Conservation (phyloP, 2,113 vertebrate genomes). For the Rhynchopsitta pachyrhyncha region DNA sequence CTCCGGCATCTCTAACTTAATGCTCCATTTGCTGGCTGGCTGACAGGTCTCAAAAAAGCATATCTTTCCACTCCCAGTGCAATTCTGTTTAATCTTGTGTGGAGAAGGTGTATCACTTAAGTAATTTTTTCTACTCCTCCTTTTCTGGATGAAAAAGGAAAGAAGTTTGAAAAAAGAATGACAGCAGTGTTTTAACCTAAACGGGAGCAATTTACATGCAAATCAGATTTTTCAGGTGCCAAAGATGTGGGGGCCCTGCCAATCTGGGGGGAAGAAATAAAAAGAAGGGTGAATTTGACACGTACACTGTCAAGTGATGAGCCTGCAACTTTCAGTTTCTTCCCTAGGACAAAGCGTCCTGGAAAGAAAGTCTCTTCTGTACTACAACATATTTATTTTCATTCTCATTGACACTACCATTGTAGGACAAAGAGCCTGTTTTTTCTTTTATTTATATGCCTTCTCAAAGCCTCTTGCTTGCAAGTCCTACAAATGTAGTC, state of each 20-base stretch:
- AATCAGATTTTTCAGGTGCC: slow-evolving; percentile 73
- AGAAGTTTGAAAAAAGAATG: slow-evolving; percentile 4
- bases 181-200: slow-evolving; percentile 51
- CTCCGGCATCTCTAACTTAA: background rate
- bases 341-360: background rate
- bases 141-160: background rate
- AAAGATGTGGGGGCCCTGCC: slow-evolving; percentile 47
- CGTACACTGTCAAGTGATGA: background rate
- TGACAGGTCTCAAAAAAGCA: slow-evolving; percentile 49
- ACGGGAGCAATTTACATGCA: slow-evolving; percentile 63
- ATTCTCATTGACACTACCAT: background rate
- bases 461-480: background rate
- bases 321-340: background rate
- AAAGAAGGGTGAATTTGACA: slow-evolving; percentile 15
- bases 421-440: background rate
- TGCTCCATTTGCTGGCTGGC: background rate
- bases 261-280: slow-evolving; percentile 38
- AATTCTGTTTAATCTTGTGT: slow-evolving; percentile 15
- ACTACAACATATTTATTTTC: background rate
- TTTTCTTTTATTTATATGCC: background rate
- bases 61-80: background rate
- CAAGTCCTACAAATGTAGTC: background rate
- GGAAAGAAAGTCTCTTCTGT: background rate
- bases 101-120: background rate
- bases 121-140: background rate